Evolutionary conservation across 2,888 invertebrate genomes (phyloP).

Genomic region (Amphiduros pacificus): DNA sequence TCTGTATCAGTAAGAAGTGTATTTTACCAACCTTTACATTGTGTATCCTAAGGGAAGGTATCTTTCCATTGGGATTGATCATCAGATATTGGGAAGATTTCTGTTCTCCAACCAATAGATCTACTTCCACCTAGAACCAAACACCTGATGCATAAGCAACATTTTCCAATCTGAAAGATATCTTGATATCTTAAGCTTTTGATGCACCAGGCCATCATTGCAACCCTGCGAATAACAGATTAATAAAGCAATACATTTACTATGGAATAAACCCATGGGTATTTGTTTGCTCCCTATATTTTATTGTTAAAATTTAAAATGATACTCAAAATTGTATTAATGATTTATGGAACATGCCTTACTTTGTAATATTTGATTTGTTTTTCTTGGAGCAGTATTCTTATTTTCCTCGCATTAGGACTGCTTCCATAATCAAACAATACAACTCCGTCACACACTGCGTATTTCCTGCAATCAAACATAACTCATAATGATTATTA

Average conservation of each 20-base stretch:
- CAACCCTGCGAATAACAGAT: too few relatives aligned
- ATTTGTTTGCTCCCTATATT: too few relatives aligned
- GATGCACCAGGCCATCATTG: too few relatives aligned
- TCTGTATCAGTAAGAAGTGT: too few relatives aligned
- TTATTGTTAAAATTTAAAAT: too few relatives aligned
- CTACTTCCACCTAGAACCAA: not conserved
- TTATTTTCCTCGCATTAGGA: constrained; percentile 2
- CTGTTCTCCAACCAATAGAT: constrained; percentile 7
- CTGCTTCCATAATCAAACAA: constrained; percentile 2
- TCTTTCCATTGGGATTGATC: constrained; percentile 7
- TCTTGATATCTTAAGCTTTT: too few relatives aligned
- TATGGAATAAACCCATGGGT: too few relatives aligned
- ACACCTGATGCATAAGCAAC: not conserved
- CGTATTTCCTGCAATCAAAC: too few relatives aligned
- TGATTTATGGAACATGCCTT: not conserved
- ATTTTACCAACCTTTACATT: constrained; percentile 4
- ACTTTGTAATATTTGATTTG: constrained; percentile 1
- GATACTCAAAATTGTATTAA: not conserved
- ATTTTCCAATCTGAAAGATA: too few relatives aligned
- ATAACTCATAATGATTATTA: too few relatives aligned
- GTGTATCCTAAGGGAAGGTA: not conserved
- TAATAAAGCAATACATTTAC: too few relatives aligned
- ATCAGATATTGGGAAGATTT: constrained; percentile 3
- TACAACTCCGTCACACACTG: constrained; percentile 5
- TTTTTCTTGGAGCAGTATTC: constrained; percentile 5